phyloP scores from a whole-genome alignment of 2,888 invertebrate genomes.

The Helleia helle region DNA sequence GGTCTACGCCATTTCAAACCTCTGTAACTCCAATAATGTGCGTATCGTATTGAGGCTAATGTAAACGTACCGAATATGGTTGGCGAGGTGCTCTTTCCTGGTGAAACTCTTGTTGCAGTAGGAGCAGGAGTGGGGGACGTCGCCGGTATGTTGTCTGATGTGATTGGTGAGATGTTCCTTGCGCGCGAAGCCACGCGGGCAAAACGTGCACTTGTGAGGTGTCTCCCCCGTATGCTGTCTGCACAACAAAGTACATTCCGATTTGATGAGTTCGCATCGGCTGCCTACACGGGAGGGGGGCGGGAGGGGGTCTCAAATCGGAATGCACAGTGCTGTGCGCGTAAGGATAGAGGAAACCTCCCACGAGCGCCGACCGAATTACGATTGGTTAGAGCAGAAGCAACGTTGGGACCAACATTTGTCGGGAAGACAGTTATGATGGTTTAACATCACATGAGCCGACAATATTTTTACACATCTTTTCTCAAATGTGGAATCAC shows the following conservation, averaged over 20 bases:
- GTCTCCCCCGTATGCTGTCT: slow-evolving; percentile 88
- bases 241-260: slow-evolving; percentile 66
- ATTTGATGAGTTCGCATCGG: slow-evolving; percentile 30
- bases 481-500: no score
- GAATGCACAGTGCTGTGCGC: slow-evolving; percentile 61
- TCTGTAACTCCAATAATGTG: no score
- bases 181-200: slow-evolving; percentile 76
- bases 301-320: slow-evolving; percentile 1
- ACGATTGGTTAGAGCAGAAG: neutral
- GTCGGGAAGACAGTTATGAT: no score
- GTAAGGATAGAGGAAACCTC: slow-evolving; percentile 44
- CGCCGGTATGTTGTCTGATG: slow-evolving; percentile 82
- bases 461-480: no score
- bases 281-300: slow-evolving; percentile 17
- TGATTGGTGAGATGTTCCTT: slow-evolving; percentile 93
- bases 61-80: slow-evolving; percentile 68
- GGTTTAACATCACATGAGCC: no score
- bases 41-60: no score
- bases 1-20: no score
- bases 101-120: slow-evolving; percentile 82
- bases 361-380: slow-evolving; percentile 48
- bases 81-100: slow-evolving; percentile 81
- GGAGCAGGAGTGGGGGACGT: slow-evolving; percentile 80
- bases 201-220: slow-evolving; percentile 82
- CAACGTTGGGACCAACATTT: neutral